Conservation (phyloP, 2,113 vertebrate species). For the Zosterops borbonicus region DNA sequence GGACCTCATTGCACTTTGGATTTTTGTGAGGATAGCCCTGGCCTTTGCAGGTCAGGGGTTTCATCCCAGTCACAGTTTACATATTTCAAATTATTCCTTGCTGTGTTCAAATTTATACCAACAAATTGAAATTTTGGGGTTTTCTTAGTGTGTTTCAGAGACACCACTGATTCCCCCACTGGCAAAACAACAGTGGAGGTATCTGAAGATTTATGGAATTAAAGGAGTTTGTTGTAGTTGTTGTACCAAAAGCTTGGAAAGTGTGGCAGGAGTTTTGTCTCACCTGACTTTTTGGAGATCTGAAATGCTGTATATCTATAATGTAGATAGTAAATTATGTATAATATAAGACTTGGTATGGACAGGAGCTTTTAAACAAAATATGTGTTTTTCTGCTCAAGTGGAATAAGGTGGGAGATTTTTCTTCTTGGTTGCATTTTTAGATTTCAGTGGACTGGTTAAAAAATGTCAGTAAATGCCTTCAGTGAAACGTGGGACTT, state of each 20-base stretch:
- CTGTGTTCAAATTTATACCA: not conserved
- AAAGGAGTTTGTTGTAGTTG: not conserved
- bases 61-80: not conserved
- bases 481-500: not conserved
- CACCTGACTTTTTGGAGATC: not conserved
- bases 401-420: not conserved
- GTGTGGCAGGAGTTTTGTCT: not conserved
- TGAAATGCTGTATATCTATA: not conserved
- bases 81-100: not conserved
- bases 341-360: not conserved
- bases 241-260: not conserved
- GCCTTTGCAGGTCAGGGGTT: not conserved
- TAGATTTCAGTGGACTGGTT: not conserved
- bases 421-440: not conserved
- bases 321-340: not conserved
- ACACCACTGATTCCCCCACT: not conserved
- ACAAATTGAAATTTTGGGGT: accelerated
- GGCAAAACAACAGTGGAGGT: not conserved
- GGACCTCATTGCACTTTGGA: not conserved
- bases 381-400: not conserved
- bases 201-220: not conserved
- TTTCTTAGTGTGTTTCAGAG: not conserved
- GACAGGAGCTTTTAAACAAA: not conserved
- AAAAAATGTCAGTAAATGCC: not conserved
- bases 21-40: not conserved